Percentiles rank a stretch among this genome's conserved stretches.
Conservation (phyloP, 2,888 invertebrate genomes). For the Dicycla oo region DNA sequence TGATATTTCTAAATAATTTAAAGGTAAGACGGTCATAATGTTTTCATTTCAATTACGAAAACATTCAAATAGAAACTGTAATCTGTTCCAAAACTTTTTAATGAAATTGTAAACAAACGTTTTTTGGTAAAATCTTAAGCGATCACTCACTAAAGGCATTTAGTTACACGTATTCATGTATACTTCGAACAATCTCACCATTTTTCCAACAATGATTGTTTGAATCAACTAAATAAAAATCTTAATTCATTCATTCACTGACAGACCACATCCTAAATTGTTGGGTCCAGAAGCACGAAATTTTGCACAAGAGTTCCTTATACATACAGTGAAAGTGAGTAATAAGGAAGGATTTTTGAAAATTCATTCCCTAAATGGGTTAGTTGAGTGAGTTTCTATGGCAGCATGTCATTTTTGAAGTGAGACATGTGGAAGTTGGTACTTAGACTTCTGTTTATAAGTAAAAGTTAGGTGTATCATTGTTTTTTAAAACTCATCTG, state of each 20-base stretch:
- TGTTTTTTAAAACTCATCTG: neutral
- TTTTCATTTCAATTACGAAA: conserved; percentile 63
- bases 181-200: neutral
- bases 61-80: conserved; percentile 41
- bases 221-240: neutral
- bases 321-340: too few species aligned
- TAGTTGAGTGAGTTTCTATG: neutral
- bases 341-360: neutral
- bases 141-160: neutral
- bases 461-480: neutral
- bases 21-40: conserved; percentile 72
- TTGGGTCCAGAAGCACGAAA: neutral
- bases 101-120: conserved; percentile 16
- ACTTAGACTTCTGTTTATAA: neutral
- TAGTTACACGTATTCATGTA: neutral
- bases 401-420: neutral
- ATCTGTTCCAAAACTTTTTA: conserved; percentile 36
- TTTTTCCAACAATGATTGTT: neutral
- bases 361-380: neutral
- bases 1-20: conserved; percentile 39
- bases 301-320: neutral
- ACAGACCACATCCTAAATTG: neutral
- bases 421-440: neutral
- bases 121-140: neutral
- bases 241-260: neutral